A percentile compares a stretch with the other conserved stretches of the same genome.
phyloP scores from a whole-genome alignment of 2,888 invertebrate species.

The Alcis repandata region DNA sequence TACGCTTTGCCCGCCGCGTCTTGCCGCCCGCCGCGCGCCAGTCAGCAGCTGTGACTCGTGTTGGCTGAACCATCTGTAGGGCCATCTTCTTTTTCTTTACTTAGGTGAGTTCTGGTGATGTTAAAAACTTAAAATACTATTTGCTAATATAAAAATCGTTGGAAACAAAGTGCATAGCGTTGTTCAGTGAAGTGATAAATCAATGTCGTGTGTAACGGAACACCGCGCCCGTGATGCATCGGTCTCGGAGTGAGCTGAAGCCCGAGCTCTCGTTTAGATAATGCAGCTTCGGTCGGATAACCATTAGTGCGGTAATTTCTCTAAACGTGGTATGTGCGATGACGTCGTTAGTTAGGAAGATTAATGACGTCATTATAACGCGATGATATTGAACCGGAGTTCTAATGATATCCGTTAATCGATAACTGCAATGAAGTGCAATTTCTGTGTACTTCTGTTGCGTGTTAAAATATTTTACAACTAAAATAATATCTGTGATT shows the following conservation, averaged over 20 bases:
- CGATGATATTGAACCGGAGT: constrained; percentile 24
- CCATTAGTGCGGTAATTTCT: constrained; percentile 21
- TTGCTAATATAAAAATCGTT: constrained; percentile 58
- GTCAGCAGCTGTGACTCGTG: constrained; percentile 86
- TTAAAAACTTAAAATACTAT: constrained; percentile 54
- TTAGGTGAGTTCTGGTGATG: constrained; percentile 80
- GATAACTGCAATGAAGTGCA: background rate
- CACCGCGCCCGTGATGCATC: constrained; percentile 57
- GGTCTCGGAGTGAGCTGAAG: constrained; percentile 47
- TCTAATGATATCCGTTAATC: constrained; percentile 3
- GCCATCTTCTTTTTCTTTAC: constrained; percentile 83
- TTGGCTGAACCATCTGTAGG: constrained; percentile 89
- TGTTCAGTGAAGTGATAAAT: constrained; percentile 77
- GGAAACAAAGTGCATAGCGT: constrained; percentile 49
- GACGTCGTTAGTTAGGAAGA: constrained; percentile 38
- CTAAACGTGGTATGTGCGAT: constrained; percentile 16
- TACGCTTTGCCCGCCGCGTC: constrained; percentile 80
- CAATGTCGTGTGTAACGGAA: constrained; percentile 59
- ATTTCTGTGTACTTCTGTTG: background rate
- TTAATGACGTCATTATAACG: constrained; percentile 28
- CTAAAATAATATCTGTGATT: constrained; percentile 1
- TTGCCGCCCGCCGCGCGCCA: constrained; percentile 83
- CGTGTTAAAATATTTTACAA: constrained; percentile 7
- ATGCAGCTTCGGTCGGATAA: constrained; percentile 1
- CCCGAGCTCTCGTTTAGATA: constrained; percentile 44